Evolutionary conservation across 2,797 vertebrate genomes (phyloP).

Genomic region (Manis pentadactyla): DNA sequence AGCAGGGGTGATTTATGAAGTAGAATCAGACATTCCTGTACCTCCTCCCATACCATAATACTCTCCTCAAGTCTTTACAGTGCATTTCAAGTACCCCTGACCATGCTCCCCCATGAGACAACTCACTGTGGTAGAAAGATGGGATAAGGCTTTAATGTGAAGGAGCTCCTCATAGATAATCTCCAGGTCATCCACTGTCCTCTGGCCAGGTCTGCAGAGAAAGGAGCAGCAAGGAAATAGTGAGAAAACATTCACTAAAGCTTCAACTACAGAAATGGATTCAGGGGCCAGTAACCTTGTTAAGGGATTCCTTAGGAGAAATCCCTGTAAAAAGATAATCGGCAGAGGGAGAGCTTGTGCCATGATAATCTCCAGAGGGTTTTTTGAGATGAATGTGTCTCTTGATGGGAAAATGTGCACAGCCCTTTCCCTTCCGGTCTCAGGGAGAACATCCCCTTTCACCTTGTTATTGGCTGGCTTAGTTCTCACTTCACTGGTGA

Average conservation of each 20-base stretch:
- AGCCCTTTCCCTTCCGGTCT: not conserved
- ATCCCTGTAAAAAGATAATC: not conserved
- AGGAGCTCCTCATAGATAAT: constrained; percentile 98
- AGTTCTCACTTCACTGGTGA: not conserved
- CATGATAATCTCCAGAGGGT: not conserved
- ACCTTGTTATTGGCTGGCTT: not conserved
- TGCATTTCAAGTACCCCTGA: not conserved
- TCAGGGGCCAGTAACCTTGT: not conserved
- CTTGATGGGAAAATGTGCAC: not conserved
- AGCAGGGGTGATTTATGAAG: not conserved
- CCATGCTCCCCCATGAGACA: constrained; percentile 23
- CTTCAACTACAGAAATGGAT: constrained; percentile 37
- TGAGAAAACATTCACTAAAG: not conserved
- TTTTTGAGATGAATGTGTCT: not conserved
- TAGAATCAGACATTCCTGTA: not conserved
- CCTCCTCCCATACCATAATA: not conserved
- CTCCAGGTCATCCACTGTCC: constrained; percentile 96
- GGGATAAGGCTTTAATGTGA: constrained; percentile 98
- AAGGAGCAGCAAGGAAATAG: constrained; percentile 29
- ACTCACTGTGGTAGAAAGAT: constrained; percentile 97
- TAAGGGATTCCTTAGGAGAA: not conserved
- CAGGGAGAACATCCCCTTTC: not conserved
- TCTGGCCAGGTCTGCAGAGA: constrained; percentile 93
- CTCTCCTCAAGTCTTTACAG: not conserved
- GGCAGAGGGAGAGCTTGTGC: not conserved